Evolutionary conservation across 2,888 invertebrate species (phyloP).

Genomic region (Lordiphosa fenestrarum): DNA sequence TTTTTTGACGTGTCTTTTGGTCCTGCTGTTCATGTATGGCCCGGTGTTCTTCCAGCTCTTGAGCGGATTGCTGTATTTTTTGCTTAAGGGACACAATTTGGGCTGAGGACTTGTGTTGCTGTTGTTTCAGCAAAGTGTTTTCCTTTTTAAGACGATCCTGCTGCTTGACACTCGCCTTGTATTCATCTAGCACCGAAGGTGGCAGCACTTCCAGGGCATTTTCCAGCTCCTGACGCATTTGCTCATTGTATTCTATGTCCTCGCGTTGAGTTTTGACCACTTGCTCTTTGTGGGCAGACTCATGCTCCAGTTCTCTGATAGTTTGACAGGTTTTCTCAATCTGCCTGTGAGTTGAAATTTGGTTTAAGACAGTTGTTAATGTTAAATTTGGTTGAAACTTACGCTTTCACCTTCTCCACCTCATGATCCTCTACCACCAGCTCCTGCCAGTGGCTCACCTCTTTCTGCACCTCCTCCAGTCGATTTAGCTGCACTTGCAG

Average conservation of each 20-base stretch:
- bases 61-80: slow-evolving; percentile 6
- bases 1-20: slow-evolving; percentile 11
- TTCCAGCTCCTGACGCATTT: slow-evolving; percentile 41
- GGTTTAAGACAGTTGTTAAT: neutral
- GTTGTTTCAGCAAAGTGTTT: slow-evolving; percentile 1
- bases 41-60: slow-evolving; percentile 19
- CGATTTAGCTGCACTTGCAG: slow-evolving; percentile 26
- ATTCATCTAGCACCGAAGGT: slow-evolving; percentile 27
- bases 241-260: slow-evolving; percentile 32
- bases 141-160: slow-evolving; percentile 36
- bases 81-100: slow-evolving; percentile 15
- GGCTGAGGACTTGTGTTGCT: slow-evolving; percentile 12
- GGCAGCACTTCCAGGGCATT: slow-evolving; percentile 43
- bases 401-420: slow-evolving; percentile 51
- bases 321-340: slow-evolving; percentile 7
- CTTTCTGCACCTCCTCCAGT: slow-evolving; percentile 27
- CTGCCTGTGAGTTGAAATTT: slow-evolving; percentile 26
- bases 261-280: slow-evolving; percentile 45
- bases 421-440: slow-evolving; percentile 65
- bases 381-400: neutral
- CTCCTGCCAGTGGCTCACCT: slow-evolving; percentile 46
- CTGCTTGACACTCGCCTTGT: slow-evolving; percentile 34
- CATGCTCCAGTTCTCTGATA: slow-evolving; percentile 15
- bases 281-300: slow-evolving; percentile 31
- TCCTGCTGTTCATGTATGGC: slow-evolving; percentile 22